A percentile compares a stretch with the other conserved stretches of the same genome.
These are phyloP conservation scores for Leptopilina drosophilae DNA, from an alignment of 2,888 invertebrate species.

Conservation along the genomic window DNA sequence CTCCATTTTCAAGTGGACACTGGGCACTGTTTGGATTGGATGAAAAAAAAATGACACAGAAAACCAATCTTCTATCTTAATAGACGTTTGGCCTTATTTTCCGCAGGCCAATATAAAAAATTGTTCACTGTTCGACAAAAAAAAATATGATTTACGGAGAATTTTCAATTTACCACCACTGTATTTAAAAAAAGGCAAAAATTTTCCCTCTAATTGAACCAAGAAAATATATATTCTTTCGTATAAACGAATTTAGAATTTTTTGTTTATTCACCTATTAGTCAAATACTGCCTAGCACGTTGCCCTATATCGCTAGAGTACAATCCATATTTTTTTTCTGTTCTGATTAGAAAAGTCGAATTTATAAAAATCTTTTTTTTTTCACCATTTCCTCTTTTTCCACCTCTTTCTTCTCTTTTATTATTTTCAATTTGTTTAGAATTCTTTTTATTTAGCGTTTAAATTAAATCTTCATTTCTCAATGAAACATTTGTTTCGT, in stretches of 20 bases:
- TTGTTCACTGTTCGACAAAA: background rate
- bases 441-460: background rate
- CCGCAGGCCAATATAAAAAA: background rate
- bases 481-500: no score
- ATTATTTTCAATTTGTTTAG: background rate
- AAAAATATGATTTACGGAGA: background rate
- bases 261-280: slow-evolving; percentile 2
- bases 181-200: background rate
- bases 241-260: background rate
- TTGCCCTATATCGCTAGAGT: slow-evolving; percentile 16
- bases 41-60: background rate
- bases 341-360: background rate
- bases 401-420: background rate
- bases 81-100: background rate
- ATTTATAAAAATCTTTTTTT: background rate
- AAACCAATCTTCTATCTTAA: background rate
- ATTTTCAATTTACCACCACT: background rate
- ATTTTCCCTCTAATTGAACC: background rate
- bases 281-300: slow-evolving; percentile 36
- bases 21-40: background rate
- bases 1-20: background rate
- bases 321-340: slow-evolving; percentile 20
- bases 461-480: background rate
- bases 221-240: background rate
- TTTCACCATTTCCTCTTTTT: background rate